phyloP scores from a whole-genome alignment of 2,888 invertebrate species.

The Torymus texanus region DNA sequence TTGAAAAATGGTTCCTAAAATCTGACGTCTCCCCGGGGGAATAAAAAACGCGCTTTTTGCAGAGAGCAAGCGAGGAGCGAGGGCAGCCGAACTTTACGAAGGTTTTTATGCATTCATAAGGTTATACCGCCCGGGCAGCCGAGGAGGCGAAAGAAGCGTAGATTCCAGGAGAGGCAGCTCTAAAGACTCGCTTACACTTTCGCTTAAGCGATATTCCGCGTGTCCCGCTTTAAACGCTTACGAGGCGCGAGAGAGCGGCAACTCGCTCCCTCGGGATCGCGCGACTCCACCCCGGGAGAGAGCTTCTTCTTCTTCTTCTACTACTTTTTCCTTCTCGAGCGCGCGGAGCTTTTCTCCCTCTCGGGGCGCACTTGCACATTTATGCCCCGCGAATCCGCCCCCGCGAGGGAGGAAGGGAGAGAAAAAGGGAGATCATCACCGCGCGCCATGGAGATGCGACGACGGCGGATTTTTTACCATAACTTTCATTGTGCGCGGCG shows the following conservation, averaged over 20 bases:
- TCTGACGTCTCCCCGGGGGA: constrained; percentile 44
- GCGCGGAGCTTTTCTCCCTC: neutral
- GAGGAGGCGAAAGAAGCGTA: constrained; percentile 47
- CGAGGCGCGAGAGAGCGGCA: constrained; percentile 61
- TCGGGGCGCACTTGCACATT: neutral
- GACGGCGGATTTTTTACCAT: constrained; percentile 7
- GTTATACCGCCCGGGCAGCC: constrained; percentile 60
- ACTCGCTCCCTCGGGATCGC: constrained; percentile 26
- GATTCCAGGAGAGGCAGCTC: constrained; percentile 10
- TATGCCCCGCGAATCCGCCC: neutral
- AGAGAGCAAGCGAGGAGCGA: neutral
- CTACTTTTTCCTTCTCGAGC: neutral
- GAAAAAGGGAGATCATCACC: neutral
- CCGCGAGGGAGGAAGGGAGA: neutral
- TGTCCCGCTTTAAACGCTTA: constrained; percentile 64
- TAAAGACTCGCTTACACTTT: constrained; percentile 59
- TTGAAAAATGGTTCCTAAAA: constrained; percentile 54
- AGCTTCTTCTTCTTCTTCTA: constrained; percentile 17
- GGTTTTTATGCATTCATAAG: constrained; percentile 70
- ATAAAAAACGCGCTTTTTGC: neutral
- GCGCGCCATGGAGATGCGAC: too few relatives aligned
- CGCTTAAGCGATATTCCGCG: constrained; percentile 51
- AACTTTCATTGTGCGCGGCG: constrained; percentile 13
- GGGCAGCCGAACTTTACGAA: constrained; percentile 61
- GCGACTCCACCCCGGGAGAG: too few relatives aligned